Base-by-base conservation (phyloP, 1,140 invertebrate species). In the silkworm (Bombyx mori) region DNA sequence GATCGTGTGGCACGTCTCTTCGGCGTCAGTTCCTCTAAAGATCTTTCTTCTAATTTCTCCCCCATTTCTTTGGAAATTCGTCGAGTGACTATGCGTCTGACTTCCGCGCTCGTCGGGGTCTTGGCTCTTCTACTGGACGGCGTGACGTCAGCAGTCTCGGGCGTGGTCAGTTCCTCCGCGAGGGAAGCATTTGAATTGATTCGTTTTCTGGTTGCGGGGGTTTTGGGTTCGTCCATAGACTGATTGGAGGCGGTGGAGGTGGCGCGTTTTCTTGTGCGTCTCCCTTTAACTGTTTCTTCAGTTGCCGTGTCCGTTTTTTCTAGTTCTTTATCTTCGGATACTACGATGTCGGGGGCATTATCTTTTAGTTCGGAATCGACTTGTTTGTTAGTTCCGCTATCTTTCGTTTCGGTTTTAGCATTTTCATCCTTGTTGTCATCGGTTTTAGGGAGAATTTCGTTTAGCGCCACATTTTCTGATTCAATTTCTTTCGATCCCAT, bases 31-130 rank as follows among this genome's bases (percentile, higher is more conserved):
- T 54, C 65, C 35, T 77, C 79, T 12, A 50, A 46, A 12, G 60
- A 65, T 22, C 60, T 66, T 44, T 79, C 75, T 12, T 79, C 76
- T 35, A 63, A 46, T 54, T 65, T 69, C 44, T 81, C 79, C 1
- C 61, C 60, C 18, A 77, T 60, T 56, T 86, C 83, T 57, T 62
- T 79, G 0, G 83, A 85, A 5, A 74, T 71, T 1, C 79, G 68
- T 57, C 80, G 58, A 3, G 80, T 85, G 9, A 85, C 57, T 12
- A 85, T 80, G 45, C 68, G 77, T 35, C 78, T 76, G 5, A 78
- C 61, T 72, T 82, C 81, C 7, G 68, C 52, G 10, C 63, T 73
- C 6, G 66, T 77, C 7, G 79, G 75, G 1, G 76, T 75, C 61
- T 78, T 83, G 0, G 70, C 65, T 46, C 66, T 61, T 49, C 73